A percentile compares a stretch with the other conserved stretches of the same genome.
Conservation (phyloP, 2,797 vertebrate species). For the Okamejei kenojei region DNA sequence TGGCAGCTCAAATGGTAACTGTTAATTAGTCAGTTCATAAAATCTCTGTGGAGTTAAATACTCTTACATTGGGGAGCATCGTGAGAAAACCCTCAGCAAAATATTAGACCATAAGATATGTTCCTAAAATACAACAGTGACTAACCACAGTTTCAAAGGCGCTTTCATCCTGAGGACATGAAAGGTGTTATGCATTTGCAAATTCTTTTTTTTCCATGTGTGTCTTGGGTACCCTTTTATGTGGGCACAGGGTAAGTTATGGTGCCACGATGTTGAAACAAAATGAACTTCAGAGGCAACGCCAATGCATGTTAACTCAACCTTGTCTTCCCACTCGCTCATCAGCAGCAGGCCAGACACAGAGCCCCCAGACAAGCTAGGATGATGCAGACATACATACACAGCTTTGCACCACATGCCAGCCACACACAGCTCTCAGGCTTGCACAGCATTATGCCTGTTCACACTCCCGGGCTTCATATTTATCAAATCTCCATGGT, state of each 20-base stretch:
- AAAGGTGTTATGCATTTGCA: not conserved
- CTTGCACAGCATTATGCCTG: not conserved
- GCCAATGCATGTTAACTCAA: not conserved
- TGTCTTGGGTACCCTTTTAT: not conserved
- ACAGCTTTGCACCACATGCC: not conserved
- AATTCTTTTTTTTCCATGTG: not conserved
- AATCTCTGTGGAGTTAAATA: not conserved
- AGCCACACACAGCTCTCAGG: not conserved
- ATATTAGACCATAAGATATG: not conserved
- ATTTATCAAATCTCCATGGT: not conserved
- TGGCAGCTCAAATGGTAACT: conserved; percentile 29
- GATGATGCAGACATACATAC: not conserved
- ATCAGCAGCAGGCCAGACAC: not conserved
- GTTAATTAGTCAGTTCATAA: conserved; percentile 24
- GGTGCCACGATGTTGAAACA: too few relatives aligned
- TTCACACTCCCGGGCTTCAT: not conserved
- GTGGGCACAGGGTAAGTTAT: not conserved
- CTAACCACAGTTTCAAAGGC: not conserved
- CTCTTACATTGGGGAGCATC: not conserved
- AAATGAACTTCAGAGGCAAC: not conserved
- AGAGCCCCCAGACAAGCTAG: not conserved
- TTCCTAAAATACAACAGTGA: not conserved
- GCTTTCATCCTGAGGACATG: not conserved
- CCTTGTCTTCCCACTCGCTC: too few relatives aligned
- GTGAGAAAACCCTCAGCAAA: conserved; percentile 5